Evolutionary conservation across 2,888 invertebrate species (phyloP), one percentile per base, ranked within the genome.

Genomic region (Trichacis sp.): DNA sequence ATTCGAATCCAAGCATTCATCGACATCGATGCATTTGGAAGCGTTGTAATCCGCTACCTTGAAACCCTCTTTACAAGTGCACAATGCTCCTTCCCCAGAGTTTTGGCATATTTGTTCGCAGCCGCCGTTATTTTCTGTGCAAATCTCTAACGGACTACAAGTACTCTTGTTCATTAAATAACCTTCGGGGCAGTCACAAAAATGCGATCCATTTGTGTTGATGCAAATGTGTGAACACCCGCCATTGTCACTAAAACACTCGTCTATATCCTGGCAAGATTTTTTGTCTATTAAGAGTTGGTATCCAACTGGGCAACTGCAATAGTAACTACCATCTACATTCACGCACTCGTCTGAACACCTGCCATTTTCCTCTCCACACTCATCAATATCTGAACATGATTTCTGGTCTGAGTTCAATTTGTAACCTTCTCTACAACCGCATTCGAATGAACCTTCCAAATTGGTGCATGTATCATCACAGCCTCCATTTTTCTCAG

Each of bases 371-470:
- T 74, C 72, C 1, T 70, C 69, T 0, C 82, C 77, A 33, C 79
- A 77, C 50, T 76, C 73, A 60, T 78, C 64, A 9, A 69, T 30
- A 11, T 73, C 70, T 4, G 58, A 53, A 46, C 77, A 75, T 0
- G 40, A 24, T 51, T 68, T 73, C 15, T 57, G 66, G 8, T 76
- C 72, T 1, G 74, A 69, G n/a, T 62, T 65, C 4, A 79, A 74
- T 62, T 60, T 71, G 69, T 84, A 86, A 1, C 87, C 87, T 1
- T 72, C 42, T 11, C 87, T 87, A 72, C 92, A 92, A n/a, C 81
- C 80, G 77, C 93, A 93, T 62, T 85, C 84, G 38, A 84, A 88
- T 1, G 85, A 85, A 0, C 88, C 88, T 5, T 84, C 79, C 0
- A 79, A 77, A 67, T 87, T 88, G 18, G 71, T 73, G 68, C 89